These are phyloP conservation scores for Sinotaia quadrata DNA, from an alignment of 2,888 invertebrate genomes.

Conservation along the genomic window DNA sequence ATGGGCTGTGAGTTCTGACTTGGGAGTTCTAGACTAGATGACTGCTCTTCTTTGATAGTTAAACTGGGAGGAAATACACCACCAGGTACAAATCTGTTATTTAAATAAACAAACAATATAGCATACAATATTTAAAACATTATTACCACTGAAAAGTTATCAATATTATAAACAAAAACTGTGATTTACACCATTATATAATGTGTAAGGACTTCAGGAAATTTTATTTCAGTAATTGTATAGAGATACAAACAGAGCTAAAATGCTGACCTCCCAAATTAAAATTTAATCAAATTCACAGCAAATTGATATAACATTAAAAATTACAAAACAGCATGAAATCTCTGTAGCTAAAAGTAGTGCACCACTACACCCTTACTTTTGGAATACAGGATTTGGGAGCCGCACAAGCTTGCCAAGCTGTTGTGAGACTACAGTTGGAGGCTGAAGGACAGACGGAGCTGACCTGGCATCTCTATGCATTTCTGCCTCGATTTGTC, in stretches of 20 bases:
- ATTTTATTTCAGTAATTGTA: too few relatives aligned
- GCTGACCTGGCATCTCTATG: constrained; percentile 10
- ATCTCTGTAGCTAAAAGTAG: too few relatives aligned
- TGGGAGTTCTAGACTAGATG: constrained; percentile 28
- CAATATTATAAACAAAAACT: too few relatives aligned
- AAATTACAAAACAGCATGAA: too few relatives aligned
- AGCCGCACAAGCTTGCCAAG: not conserved
- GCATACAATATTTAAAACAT: too few relatives aligned
- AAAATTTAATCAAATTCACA: too few relatives aligned
- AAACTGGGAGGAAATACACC: constrained; percentile 30
- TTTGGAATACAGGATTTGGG: constrained; percentile 13
- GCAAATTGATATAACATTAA: too few relatives aligned
- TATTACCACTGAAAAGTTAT: too few relatives aligned
- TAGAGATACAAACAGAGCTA: too few relatives aligned
- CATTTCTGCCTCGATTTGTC: not conserved
- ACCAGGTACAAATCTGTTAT: constrained; percentile 35
- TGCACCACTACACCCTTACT: not conserved
- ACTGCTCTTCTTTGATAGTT: constrained; percentile 41
- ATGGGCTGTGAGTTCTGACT: constrained; percentile 33
- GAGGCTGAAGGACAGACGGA: not conserved
- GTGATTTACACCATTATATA: too few relatives aligned
- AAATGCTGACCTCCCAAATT: too few relatives aligned
- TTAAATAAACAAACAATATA: constrained; percentile 5
- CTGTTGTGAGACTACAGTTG: not conserved
- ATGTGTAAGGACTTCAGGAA: too few relatives aligned